Conservation (phyloP, 2,797 vertebrate genomes). For the Phoxinus dragarum region DNA sequence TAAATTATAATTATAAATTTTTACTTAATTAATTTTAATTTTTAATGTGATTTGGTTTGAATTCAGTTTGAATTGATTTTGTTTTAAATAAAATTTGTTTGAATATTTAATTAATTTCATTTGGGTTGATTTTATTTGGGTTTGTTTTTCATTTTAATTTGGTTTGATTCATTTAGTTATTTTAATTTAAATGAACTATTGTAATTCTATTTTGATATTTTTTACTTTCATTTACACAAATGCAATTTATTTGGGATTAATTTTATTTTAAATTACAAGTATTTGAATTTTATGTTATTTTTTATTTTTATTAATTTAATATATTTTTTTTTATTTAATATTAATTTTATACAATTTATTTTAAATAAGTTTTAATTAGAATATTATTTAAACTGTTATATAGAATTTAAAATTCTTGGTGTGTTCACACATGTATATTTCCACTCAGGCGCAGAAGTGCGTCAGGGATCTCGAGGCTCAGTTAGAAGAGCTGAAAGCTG, state of each 20-base stretch:
- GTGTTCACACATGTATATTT: neutral
- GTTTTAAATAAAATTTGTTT: neutral
- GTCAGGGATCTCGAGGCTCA: slow-evolving; percentile 53
- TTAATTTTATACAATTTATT: neutral
- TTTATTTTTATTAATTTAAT: neutral
- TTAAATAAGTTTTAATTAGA: neutral
- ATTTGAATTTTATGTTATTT: neutral
- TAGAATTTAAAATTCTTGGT: neutral
- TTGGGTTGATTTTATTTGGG: neutral
- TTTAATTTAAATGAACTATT: neutral
- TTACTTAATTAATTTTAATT: neutral
- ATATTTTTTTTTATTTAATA: neutral
- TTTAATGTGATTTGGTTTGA: too few relatives aligned
- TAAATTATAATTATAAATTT: too few relatives aligned
- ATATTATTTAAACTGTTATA: neutral
- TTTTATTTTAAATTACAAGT: neutral
- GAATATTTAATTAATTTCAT: neutral
- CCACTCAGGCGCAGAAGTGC: slow-evolving; percentile 57
- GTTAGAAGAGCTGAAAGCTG: slow-evolving; percentile 52
- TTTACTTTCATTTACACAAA: neutral
- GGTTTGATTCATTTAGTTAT: neutral
- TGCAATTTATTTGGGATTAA: neutral
- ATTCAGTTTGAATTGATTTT: neutral
- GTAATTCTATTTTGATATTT: neutral
- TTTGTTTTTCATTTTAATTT: neutral